These are phyloP conservation scores for Aphelocoma californica DNA, from an alignment of 2,797 vertebrate species.

Conservation along the genomic window DNA sequence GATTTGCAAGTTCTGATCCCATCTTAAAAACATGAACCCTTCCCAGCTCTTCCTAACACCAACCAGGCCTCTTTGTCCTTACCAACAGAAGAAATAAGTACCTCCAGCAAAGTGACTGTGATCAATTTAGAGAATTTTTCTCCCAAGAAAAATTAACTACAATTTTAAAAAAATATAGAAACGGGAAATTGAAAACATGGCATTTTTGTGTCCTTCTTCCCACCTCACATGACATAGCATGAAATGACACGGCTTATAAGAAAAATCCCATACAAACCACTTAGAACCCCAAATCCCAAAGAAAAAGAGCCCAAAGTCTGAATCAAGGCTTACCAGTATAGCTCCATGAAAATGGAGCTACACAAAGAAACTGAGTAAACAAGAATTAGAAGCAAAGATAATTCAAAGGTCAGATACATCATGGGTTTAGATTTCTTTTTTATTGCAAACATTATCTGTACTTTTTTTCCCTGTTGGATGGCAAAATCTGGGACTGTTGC, in stretches of 20 bases:
- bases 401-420: neutral
- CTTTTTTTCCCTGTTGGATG: neutral
- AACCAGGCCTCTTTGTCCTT: neutral
- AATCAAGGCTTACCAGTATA: neutral
- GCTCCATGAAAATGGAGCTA: neutral
- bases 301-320: neutral
- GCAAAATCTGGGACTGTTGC: neutral
- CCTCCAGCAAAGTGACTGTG: neutral
- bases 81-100: neutral
- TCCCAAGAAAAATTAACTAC: neutral
- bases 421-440: neutral
- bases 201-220: neutral
- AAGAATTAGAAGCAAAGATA: neutral
- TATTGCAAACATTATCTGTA: neutral
- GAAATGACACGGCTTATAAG: neutral
- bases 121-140: neutral
- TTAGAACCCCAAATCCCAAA: neutral
- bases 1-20: neutral
- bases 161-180: neutral
- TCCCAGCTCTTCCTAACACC: neutral
- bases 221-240: neutral
- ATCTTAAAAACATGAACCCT: neutral
- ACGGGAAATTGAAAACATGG: neutral
- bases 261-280: neutral
- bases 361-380: neutral